Base-by-base conservation (phyloP, 2,888 invertebrate species). In the Spisula subtruncata region DNA sequence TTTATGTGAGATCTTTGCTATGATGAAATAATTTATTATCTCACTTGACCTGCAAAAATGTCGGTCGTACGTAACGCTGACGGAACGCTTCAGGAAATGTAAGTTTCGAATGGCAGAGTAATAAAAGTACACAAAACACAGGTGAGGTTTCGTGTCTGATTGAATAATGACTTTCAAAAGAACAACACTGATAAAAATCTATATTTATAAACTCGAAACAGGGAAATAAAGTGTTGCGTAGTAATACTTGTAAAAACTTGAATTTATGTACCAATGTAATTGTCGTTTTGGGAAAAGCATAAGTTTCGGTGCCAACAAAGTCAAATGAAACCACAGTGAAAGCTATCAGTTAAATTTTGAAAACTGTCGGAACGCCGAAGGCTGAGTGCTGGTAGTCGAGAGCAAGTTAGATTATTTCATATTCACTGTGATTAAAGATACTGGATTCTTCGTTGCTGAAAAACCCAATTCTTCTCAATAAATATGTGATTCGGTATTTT, bases 61-160 rank as follows among this genome's bases (percentile, higher is more conserved):
- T 75, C 75, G 75, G 75, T 75, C 75, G 75, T 75, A 5, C 75
- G 75, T 75, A 0, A 75, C 32, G n/a, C 16, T 16, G 14, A 75
- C 32, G 75, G 25, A 32, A 35, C 16, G 10, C 25, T 51, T 66
- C n/a, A 25, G 25, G 25, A n/a, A 66, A 66, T 10, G 5, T 66
- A 25, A 41, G 8, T n/a, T 66, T 0, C 25, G 2, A 10, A 25
- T 66, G 0, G 0, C 5, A n/a, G 60, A 66, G n/a, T 0, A 66
- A 51, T 25, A 25, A 12, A 66, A 66, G 60, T n/a, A 66, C n/a
- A 8, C 51, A 25, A 0, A 10, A 10, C 60, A 66, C 60, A 25
- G 20, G 20, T 66, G n/a, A 10, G 25, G 60, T 8, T 25, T 25
- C 60, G n/a, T 66, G 10, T 66, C 60, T 66, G 60, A 25, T 66